phyloP scores from a whole-genome alignment of 2,113 vertebrate species.

The Orthonyx spaldingii region DNA sequence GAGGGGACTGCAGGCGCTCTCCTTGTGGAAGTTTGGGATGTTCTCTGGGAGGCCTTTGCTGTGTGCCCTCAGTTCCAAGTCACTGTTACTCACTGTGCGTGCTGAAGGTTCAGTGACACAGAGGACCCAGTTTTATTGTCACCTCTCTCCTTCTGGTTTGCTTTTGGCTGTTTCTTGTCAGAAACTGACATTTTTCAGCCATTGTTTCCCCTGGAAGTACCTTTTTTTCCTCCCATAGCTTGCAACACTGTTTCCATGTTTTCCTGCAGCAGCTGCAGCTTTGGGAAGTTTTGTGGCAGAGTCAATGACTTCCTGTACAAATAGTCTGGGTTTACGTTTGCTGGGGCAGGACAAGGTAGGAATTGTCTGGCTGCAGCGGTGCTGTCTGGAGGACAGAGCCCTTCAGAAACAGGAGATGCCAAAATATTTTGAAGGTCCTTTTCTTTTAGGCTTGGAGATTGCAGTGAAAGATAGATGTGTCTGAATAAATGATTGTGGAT shows the following conservation, averaged over 20 bases:
- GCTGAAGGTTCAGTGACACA: neutral
- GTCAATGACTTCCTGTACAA: neutral
- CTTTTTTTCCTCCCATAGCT: neutral
- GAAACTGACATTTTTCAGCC: neutral
- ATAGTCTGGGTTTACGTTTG: neutral
- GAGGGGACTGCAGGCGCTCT: neutral
- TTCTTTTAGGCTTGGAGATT: neutral
- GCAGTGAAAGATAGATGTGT: neutral
- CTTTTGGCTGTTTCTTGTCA: neutral
- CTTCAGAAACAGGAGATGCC: neutral
- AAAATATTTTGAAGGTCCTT: neutral
- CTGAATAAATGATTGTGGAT: neutral
- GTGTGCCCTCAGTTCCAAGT: accelerated
- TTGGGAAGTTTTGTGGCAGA: slow-evolving; percentile 7
- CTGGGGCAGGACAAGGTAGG: neutral
- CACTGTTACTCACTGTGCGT: neutral
- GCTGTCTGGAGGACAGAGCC: neutral
- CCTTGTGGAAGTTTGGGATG: neutral
- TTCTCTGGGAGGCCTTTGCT: neutral
- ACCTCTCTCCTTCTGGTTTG: neutral
- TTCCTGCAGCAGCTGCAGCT: slow-evolving; percentile 13
- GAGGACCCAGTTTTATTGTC: neutral
- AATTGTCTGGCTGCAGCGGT: neutral
- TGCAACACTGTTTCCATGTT: neutral
- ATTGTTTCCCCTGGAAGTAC: neutral